Conservation (phyloP, 2,797 vertebrate genomes). For the Mycteria americana region DNA sequence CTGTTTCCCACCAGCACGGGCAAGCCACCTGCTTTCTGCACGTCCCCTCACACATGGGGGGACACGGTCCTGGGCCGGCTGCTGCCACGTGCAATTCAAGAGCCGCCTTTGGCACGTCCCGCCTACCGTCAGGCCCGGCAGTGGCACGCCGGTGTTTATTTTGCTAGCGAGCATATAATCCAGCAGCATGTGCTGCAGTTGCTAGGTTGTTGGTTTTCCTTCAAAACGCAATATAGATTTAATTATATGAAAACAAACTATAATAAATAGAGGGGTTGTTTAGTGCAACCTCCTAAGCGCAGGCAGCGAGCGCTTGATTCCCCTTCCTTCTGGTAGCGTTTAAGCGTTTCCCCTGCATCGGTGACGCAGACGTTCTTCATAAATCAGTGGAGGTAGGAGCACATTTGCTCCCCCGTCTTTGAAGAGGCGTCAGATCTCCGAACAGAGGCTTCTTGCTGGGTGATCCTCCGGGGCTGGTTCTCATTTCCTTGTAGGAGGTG, state of each 20-base stretch:
- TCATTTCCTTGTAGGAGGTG: conserved; percentile 51
- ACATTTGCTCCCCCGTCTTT: not conserved
- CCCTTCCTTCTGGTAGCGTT: not conserved
- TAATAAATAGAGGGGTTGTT: not conserved
- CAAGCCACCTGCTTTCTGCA: conserved; percentile 17
- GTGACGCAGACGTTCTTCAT: not conserved
- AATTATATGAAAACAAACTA: not conserved
- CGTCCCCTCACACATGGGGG: not conserved
- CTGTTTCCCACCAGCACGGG: not conserved
- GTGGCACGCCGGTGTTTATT: not conserved
- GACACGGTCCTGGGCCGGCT: not conserved
- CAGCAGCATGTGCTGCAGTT: not conserved
- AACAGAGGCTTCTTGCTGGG: conserved; percentile 13
- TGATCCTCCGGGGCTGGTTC: conserved; percentile 32
- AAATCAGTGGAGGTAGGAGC: conserved; percentile 16
- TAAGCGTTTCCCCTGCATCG: not conserved
- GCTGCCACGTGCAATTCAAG: not conserved
- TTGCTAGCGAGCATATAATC: not conserved
- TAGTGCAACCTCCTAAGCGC: not conserved
- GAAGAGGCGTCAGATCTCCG: conserved; percentile 39
- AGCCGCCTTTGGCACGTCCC: not conserved
- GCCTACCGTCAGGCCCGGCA: rapidly evolving
- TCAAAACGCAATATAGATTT: not conserved
- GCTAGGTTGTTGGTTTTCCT: conserved; percentile 2
- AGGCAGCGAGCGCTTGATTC: not conserved